Evolutionary conservation across 1,140 invertebrate species (phyloP), one percentile per base, ranked within the genome.

Genomic region (Tribolium castaneum): DNA sequence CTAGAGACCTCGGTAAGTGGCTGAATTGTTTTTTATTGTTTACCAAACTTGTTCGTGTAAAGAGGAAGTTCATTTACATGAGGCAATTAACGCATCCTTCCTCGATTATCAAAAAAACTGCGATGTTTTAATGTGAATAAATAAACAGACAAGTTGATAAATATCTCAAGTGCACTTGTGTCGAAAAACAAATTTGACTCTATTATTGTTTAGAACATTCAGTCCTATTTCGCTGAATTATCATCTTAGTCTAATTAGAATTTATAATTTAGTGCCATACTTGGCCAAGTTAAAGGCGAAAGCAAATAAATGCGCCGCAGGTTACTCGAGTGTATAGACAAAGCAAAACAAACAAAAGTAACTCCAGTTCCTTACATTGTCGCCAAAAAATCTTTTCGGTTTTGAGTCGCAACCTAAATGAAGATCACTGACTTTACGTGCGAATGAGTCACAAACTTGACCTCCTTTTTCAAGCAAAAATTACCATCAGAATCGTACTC

Each of bases 1-100:
- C 82, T 90, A 71, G 90, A 92, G 82, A 90, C 88, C 75, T 89
- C 88, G 82, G 92, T 93, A 87, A 88, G 88, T 86, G 77, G 73
- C 2, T 70, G 4, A 30, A 30, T 30, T 30, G 16, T 39, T 39
- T 39, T 6, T 39, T 39, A 7, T 39, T 30, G 25, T 30, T 30
- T 30, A 30, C 25, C 25, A 30, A 30, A 30, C 6, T 30, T 30
- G 25, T 3, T 30, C 25, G 25, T 30, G 5, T 30, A 30, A 30
- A 30, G 6, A 30, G 25, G 25, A 30, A 30, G 7, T 45, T 2
- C 1, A 45, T 45, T 45, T 45, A 9, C n/a, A 45, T n/a, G 5
- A 45, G 4, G 39, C 39, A 45, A 30, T 45, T 7, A 45, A 45
- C 39, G n/a, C 39, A 45, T 45, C 39, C 39, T 45, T 45, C 39